phyloP scores from a whole-genome alignment of 2,888 invertebrate species.

The Drosophila fungiperda region DNA sequence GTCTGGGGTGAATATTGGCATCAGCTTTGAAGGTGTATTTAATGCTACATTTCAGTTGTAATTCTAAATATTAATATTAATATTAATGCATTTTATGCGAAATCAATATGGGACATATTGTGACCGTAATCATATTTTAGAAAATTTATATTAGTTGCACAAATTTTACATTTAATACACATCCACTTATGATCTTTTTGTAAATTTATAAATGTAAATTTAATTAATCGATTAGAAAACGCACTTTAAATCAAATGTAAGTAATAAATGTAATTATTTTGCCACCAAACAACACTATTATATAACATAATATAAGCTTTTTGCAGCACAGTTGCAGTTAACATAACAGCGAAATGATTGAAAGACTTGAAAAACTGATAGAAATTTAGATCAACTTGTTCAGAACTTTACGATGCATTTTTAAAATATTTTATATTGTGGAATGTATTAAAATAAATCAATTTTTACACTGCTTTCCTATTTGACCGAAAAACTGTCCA shows the following conservation, averaged over 20 bases:
- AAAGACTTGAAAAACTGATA: slow-evolving; percentile 2
- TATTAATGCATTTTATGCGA: neutral
- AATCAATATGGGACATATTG: neutral
- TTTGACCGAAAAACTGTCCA: neutral
- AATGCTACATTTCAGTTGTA: neutral
- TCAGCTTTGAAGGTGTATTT: neutral
- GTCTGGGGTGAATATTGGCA: slow-evolving; percentile 26
- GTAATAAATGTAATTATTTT: slow-evolving; percentile 46
- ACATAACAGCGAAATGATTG: slow-evolving; percentile 26
- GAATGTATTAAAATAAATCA: neutral
- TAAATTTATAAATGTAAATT: neutral
- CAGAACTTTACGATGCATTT: neutral
- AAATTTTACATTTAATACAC: neutral
- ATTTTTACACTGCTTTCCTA: neutral
- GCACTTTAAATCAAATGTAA: neutral
- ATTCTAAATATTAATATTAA: too few species aligned
- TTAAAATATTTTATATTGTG: neutral
- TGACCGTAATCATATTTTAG: neutral
- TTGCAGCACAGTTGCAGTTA: slow-evolving; percentile 25
- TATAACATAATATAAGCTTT: slow-evolving; percentile 42
- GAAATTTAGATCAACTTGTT: slow-evolving; percentile 7
- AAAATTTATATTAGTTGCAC: neutral
- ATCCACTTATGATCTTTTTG: neutral
- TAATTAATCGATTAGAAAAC: neutral
- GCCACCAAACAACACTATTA: slow-evolving; percentile 53